A percentile compares a stretch with the other conserved stretches of the same genome.
These are phyloP conservation scores for Hirtodrosophila alboralis DNA, from an alignment of 2,888 invertebrate genomes.

Conservation along the genomic window DNA sequence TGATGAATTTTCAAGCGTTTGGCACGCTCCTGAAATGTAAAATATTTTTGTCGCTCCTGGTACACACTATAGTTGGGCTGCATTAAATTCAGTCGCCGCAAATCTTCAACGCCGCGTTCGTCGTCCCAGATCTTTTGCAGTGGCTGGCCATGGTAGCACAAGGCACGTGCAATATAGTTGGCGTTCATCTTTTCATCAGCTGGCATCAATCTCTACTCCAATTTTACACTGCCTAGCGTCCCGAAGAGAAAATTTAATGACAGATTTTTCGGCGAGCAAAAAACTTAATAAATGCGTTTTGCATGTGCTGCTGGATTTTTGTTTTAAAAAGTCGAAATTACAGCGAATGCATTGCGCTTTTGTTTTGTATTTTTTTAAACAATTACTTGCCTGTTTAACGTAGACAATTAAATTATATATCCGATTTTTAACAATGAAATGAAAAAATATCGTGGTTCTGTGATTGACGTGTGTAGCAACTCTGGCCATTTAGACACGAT, in stretches of 20 bases:
- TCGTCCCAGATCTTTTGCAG: constrained; percentile 94
- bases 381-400: constrained; percentile 32
- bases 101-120: constrained; percentile 91
- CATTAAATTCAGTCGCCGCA: constrained; percentile 86
- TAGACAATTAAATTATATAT: constrained; percentile 21
- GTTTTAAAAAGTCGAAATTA: neutral
- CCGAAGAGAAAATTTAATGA: constrained; percentile 26
- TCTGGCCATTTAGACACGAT: constrained; percentile 13
- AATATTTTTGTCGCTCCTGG: constrained; percentile 91
- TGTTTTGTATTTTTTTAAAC: neutral
- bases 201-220: constrained; percentile 16
- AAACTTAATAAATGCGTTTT: constrained; percentile 7
- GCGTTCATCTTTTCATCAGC: constrained; percentile 67
- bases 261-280: constrained; percentile 11
- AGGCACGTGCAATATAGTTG: constrained; percentile 87
- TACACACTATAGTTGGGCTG: constrained; percentile 90
- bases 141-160: constrained; percentile 94
- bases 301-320: neutral
- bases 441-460: constrained; percentile 39
- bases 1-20: constrained; percentile 93
- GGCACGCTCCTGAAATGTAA: constrained; percentile 93
- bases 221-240: constrained; percentile 27
- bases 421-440: constrained; percentile 21
- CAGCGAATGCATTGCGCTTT: neutral
- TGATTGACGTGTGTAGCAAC: constrained; percentile 36